Evolutionary conservation across 2,888 invertebrate genomes (phyloP).

Genomic region (Herminia tarsipennalis): DNA sequence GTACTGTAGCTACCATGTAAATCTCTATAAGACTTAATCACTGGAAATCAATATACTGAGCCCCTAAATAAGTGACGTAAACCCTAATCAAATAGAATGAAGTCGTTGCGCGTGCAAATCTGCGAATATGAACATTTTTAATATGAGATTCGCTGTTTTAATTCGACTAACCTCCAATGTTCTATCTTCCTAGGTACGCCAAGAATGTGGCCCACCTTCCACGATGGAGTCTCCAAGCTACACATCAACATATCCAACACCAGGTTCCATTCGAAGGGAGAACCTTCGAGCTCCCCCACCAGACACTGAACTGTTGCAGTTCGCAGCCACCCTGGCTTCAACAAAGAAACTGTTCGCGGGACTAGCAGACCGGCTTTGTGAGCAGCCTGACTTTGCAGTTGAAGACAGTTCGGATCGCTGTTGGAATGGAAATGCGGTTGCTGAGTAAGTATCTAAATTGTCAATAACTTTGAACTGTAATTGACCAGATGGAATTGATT

Average conservation of each 20-base stretch:
- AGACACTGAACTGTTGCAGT: slow-evolving; percentile 87
- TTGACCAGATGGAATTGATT: no score
- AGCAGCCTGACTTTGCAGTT: slow-evolving; percentile 88
- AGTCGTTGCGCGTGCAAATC: no score
- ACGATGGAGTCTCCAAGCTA: slow-evolving; percentile 59
- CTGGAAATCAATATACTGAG: no score
- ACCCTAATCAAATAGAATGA: no score
- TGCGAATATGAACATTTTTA: no score
- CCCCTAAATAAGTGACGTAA: no score
- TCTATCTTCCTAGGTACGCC: slow-evolving; percentile 61
- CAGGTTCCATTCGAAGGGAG: slow-evolving; percentile 62
- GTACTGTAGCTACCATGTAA: no score
- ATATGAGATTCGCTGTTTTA: no score
- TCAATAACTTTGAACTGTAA: no score
- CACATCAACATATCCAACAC: slow-evolving; percentile 53
- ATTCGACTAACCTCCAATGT: slow-evolving; percentile 4
- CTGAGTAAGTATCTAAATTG: slow-evolving; percentile 87
- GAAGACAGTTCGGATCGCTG: slow-evolving; percentile 88
- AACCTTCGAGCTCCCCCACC: slow-evolving; percentile 86
- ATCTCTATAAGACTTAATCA: no score
- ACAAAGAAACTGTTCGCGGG: slow-evolving; percentile 94
- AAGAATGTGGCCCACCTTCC: slow-evolving; percentile 74
- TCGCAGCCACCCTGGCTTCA: slow-evolving; percentile 87
- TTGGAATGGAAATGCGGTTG: slow-evolving; percentile 93
- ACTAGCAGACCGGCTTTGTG: slow-evolving; percentile 92